Evolutionary conservation across 1,140 invertebrate species (phyloP), one percentile per base, ranked within the genome.

Genomic region (Cydia strobilella): DNA sequence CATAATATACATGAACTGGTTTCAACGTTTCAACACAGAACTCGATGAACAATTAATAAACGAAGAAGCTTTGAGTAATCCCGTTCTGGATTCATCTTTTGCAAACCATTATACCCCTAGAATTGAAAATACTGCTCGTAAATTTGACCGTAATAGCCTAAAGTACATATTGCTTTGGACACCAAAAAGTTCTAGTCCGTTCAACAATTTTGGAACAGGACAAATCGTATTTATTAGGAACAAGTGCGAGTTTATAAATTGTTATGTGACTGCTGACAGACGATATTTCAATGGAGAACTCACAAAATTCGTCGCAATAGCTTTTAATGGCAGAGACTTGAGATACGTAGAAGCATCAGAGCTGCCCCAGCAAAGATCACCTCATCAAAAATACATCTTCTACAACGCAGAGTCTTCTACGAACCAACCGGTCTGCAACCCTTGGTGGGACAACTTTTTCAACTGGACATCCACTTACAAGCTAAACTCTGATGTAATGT

Each of bases 391-490:
- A 66, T 66, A 31, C 13, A 18, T 66, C 10, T 66, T 66, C 27
- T 66, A 35, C 63, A 66, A 66, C 63, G 0, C n/a, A n/a, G 80
- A 84, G 76, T 80, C 82, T 13, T 25, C 77, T 1, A 54, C 25
- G 15, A 73, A 79, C 35, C 76, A 79, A 73, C 79, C 78, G 0
- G 72, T 76, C 12, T 82, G 80, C 25, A 48, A 65, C 25, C 73
- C 12, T 76, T 72, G n/a, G 94, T 92, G 73, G 39, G 66, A 84
- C 18, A 75, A 77, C 18, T 82, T 80, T 65, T 93, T 95, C 75
- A 95, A 96, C 79, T 93, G 94, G 90, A 95, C 94, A 18, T 94
- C 90, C 80, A 94, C 93, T 15, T 96, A 96, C 80, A 89, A 94
- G 72, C 85, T 93, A 12, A 95, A 95, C 80, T 95, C 94, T 9